These are phyloP conservation scores for Oscheius sp. DNA, from an alignment of 2,888 invertebrate species.

Conservation along the genomic window DNA sequence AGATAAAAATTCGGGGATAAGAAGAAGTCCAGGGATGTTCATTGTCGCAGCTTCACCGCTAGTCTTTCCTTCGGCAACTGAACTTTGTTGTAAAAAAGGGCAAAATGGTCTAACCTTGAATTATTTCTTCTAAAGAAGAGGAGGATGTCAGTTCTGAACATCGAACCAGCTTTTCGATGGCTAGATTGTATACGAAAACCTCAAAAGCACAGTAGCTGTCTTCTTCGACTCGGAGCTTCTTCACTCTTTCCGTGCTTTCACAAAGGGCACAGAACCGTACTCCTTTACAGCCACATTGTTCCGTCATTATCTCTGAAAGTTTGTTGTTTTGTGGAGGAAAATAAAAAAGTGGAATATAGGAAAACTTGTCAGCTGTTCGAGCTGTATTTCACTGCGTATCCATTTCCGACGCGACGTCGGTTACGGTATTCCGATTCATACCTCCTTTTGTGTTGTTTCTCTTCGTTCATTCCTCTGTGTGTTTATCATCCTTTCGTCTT, in stretches of 20 bases:
- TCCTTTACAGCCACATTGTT: constrained; percentile 89
- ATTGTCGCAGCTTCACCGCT: neutral
- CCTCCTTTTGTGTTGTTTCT: neutral
- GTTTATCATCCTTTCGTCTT: neutral
- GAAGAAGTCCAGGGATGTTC: constrained; percentile 70
- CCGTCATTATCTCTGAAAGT: constrained; percentile 9
- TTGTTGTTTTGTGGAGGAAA: too few relatives aligned
- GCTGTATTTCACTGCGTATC: neutral
- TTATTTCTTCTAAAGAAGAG: constrained; percentile 51
- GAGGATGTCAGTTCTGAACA: constrained; percentile 42
- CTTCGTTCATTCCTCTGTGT: neutral
- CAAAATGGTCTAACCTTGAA: constrained; percentile 35
- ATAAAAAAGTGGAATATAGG: too few relatives aligned
- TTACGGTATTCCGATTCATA: neutral
- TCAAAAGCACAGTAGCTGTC: constrained; percentile 48
- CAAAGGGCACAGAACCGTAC: constrained; percentile 89
- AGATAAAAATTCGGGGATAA: constrained; percentile 81
- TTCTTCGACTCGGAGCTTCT: constrained; percentile 52
- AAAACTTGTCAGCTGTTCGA: neutral
- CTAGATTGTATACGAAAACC: constrained; percentile 50
- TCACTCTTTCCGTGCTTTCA: constrained; percentile 80
- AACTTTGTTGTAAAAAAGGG: neutral
- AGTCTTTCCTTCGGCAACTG: neutral
- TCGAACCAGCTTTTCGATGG: constrained; percentile 39
- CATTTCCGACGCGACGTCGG: neutral